Evolutionary conservation across 2,797 vertebrate species (phyloP), one percentile per base, ranked within the genome.

Genomic region (Molossus molossus): DNA sequence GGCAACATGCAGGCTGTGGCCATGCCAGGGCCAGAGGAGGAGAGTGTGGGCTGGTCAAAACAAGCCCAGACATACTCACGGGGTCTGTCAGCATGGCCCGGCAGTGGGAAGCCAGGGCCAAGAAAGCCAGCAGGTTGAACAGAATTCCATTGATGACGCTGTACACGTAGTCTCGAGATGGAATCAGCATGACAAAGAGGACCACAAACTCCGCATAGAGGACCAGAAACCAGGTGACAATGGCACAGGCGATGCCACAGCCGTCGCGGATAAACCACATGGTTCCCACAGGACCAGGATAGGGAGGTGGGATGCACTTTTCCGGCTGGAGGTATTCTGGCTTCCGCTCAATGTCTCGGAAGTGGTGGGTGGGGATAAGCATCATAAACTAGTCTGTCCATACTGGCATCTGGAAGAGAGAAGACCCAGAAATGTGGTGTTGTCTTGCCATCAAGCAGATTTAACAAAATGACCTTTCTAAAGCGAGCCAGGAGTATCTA

Each of bases 231-330:
- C 99, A 99, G 98, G 99, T 99, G 98, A 99, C 99, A 73, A 99
- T 97, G 96, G 99, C 99, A 94, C 99, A 99, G 91, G 99, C 99
- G 73, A 99, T 99, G 97, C 99, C 99, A 81, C 99, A 99, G 98
- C 99, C 98, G 96, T 99, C 99, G 2, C 99, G 99, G 98, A 99
- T 99, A 98, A 99, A 99, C 99, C 99, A 99, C 99, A 99, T 99
- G 98, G 98, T 98, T 98, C 97, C 98, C 67, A 98, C 96, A 94
- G 98, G 96, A 82, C 97, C 21, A n/a, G 58, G 98, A 21, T 98
- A 98, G 10, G 99, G 99, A 9, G 99, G 99, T 58, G 99, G 99
- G 94, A 98, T 96, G 80, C 99, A 99, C 98, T 99, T 99, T 97
- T 99, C 99, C 0, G 99, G 99, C 96, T 97, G 98, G 98, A 99